These are phyloP conservation scores for Clarias macrocephalus DNA, from an alignment of 2,113 vertebrate genomes.

Conservation along the genomic window DNA sequence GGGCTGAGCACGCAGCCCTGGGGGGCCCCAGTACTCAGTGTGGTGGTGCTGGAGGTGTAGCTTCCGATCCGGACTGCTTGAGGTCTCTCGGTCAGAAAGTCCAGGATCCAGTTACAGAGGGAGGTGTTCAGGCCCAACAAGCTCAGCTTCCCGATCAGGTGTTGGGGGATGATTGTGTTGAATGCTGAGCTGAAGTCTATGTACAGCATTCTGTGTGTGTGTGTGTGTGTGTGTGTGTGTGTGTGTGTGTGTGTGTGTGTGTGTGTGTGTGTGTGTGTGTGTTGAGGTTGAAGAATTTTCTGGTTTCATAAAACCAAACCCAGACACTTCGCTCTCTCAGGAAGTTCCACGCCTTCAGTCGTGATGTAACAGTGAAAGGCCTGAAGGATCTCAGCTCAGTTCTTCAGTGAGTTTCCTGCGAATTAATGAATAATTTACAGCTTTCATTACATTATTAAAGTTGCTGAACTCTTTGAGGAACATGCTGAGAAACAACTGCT, in stretches of 20 bases:
- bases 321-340: neutral
- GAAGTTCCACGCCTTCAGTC: neutral
- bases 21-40: too few species aligned
- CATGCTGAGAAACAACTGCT: neutral
- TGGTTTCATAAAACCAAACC: neutral
- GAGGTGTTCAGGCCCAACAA: too few species aligned
- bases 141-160: too few species aligned
- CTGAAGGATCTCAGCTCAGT: neutral
- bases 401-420: neutral
- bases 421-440: neutral
- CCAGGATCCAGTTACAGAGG: too few species aligned
- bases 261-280: neutral
- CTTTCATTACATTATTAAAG: neutral
- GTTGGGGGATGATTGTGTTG: too few species aligned
- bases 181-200: too few species aligned
- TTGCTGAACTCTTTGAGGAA: neutral
- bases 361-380: neutral
- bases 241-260: constrained; percentile 16
- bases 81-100: too few species aligned
- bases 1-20: too few species aligned
- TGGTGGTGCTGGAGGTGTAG: too few species aligned
- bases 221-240: neutral
- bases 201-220: too few species aligned
- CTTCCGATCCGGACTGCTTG: too few species aligned
- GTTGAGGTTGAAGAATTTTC: neutral